Evolutionary conservation across 2,888 invertebrate genomes (phyloP), one percentile per base, ranked within the genome.

Genomic region (Podotricha telesiphe): DNA sequence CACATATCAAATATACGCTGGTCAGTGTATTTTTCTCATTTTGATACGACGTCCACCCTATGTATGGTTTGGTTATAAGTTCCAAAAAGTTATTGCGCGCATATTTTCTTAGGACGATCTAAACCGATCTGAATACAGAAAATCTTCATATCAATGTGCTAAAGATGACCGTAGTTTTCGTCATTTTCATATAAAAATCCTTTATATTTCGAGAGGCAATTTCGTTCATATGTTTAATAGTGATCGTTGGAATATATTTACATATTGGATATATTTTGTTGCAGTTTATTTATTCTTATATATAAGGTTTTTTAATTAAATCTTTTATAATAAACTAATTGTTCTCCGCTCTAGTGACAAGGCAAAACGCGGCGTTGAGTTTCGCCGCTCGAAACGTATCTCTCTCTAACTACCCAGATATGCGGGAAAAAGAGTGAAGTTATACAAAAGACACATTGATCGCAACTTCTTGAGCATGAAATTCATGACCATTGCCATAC

Each of bases 61-160:
- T 51, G 34, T 37, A 37, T 37, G 20, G 55, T 37, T 55, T 13
- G 61, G 50, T 37, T 28, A 58, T 67, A 67, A 67, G 28, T 61
- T 50, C n/a, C 42, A 61, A 61, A 58, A 67, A 51, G 63, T 67
- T 55, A 71, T 70, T 70, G 58, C 67, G 50, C 42, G 51, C 37
- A 71, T 69, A 66, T 71, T 71, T 71, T 71, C 63, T 71, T 71
- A 71, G 69, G 71, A 71, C 56, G 47, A 62, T 68, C 51, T 69
- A 69, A 69, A 66, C 65, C 65, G 67, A 28, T 55, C 68, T 73
- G 71, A 73, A 70, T 72, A 70, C 65, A 65, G 69, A 71, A 63
- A 71, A 74, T 65, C 65, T 71, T 73, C 74, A 75, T 73, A 70
- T 73, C 62, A 63, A 67, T 61, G 51, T 67, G 58, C 58, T 45